Evolutionary conservation across 2,888 invertebrate genomes (phyloP).

Genomic region (Apoderus coryli): DNA sequence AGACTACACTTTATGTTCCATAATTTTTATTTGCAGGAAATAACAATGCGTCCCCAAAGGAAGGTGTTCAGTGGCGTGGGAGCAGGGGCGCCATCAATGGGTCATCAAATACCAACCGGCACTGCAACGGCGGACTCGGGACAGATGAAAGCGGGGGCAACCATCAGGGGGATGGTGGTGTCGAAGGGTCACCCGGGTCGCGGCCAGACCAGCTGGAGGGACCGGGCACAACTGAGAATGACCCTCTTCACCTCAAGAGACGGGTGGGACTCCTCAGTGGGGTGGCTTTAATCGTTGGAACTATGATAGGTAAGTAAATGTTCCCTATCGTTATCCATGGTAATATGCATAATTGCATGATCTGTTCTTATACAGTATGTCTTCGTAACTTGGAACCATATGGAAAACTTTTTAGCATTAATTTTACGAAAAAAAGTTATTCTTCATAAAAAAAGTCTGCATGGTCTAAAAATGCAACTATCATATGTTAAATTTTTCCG

Average conservation of each 20-base stretch:
- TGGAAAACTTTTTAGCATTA: no score
- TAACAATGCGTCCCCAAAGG: constrained; percentile 32
- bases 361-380: no score
- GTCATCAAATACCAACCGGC: no score
- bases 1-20: no score
- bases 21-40: constrained; percentile 27
- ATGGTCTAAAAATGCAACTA: no score
- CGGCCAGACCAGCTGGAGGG: constrained; percentile 56
- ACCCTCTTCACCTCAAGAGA: constrained; percentile 98
- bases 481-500: no score
- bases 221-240: constrained; percentile 86
- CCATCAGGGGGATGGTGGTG: constrained; percentile 39
- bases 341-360: no score
- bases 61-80: constrained; percentile 31
- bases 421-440: no score
- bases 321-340: no score
- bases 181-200: constrained; percentile 38
- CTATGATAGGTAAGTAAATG: constrained; percentile 75
- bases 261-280: constrained; percentile 98
- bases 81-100: constrained; percentile 18
- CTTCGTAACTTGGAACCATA: no score
- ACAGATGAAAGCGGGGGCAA: constrained; percentile 16
- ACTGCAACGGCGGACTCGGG: constrained; percentile 30
- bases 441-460: no score
- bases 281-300: constrained; percentile 97